Conservation (phyloP, 2,113 vertebrate species). For the Ivindomyrus marchei region DNA sequence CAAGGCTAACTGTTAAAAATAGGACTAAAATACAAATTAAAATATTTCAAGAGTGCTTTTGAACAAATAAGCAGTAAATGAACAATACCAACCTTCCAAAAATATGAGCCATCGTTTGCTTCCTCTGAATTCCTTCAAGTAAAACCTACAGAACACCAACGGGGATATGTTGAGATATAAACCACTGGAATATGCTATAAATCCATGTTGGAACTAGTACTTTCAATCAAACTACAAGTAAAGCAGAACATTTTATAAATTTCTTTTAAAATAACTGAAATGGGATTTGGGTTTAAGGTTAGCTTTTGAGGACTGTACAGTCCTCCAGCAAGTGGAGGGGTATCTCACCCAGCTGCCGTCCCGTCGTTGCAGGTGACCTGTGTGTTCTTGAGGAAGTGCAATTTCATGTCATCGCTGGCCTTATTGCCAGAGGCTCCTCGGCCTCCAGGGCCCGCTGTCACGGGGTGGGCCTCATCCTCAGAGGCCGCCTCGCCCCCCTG, state of each 20-base stretch:
- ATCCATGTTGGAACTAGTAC: background rate
- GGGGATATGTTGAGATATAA: slow-evolving; percentile 33
- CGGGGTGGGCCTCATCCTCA: slow-evolving; percentile 29
- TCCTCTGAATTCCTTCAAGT: slow-evolving; percentile 64
- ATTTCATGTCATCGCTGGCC: slow-evolving; percentile 58
- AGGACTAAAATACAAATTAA: background rate
- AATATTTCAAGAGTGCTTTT: background rate
- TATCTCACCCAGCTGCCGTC: slow-evolving; percentile 57
- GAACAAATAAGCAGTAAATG: background rate
- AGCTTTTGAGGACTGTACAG: background rate
- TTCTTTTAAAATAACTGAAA: background rate
- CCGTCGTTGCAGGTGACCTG: slow-evolving; percentile 59
- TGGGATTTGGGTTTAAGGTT: background rate
- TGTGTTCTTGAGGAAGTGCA: slow-evolving; percentile 59
- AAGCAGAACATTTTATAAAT: background rate
- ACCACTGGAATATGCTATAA: background rate
- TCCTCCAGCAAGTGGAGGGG: background rate
- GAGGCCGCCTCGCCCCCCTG: slow-evolving; percentile 34
- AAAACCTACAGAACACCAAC: slow-evolving; percentile 55
- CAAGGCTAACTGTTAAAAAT: background rate
- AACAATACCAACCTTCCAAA: slow-evolving; percentile 60
- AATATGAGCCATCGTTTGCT: slow-evolving; percentile 66
- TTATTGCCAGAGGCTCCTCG: slow-evolving; percentile 28
- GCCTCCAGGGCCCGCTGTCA: slow-evolving; percentile 28
- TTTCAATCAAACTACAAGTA: background rate